phyloP scores from a whole-genome alignment of 2,888 invertebrate genomes.

The Andrena chrysosceles region DNA sequence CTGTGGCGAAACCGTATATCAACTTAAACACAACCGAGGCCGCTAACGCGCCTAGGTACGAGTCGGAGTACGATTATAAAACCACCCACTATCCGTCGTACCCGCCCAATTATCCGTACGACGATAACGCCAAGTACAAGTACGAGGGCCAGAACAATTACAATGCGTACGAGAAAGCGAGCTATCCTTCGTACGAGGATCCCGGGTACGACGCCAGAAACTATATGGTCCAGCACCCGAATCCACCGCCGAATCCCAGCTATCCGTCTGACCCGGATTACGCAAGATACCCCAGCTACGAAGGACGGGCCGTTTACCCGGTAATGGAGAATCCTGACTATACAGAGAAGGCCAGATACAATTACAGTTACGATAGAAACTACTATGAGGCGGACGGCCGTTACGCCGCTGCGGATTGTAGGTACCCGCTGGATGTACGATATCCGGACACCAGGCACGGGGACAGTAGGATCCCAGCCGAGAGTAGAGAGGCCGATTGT shows the following conservation, averaged over 20 bases:
- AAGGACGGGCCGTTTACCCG: conserved; percentile 67
- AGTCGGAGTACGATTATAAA: conserved; percentile 83
- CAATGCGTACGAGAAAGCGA: conserved; percentile 74
- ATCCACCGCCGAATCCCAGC: conserved; percentile 49
- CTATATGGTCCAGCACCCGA: conserved; percentile 65
- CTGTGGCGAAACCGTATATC: conserved; percentile 80
- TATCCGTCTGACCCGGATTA: conserved; percentile 78
- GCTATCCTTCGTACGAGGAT: conserved; percentile 76
- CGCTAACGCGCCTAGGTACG: conserved; percentile 76
- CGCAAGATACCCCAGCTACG: conserved; percentile 75
- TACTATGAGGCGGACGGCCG: conserved; percentile 76
- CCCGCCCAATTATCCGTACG: conserved; percentile 83
- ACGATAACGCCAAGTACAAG: conserved; percentile 81
- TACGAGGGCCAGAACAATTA: conserved; percentile 74
- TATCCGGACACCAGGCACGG: conserved; percentile 72
- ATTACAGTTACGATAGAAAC: conserved; percentile 74
- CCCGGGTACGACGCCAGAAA: conserved; percentile 74
- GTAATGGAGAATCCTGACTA: conserved; percentile 71
- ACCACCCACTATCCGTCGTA: conserved; percentile 84
- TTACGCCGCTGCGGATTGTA: conserved; percentile 70
- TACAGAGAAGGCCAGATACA: conserved; percentile 77
- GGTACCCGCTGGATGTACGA: conserved; percentile 68
- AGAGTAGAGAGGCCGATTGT: conserved; percentile 69
- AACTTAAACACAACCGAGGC: conserved; percentile 78
- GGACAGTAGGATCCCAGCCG: conserved; percentile 64